Evolutionary conservation across 2,797 vertebrate genomes (phyloP).

Genomic region (Remorina albescens): DNA sequence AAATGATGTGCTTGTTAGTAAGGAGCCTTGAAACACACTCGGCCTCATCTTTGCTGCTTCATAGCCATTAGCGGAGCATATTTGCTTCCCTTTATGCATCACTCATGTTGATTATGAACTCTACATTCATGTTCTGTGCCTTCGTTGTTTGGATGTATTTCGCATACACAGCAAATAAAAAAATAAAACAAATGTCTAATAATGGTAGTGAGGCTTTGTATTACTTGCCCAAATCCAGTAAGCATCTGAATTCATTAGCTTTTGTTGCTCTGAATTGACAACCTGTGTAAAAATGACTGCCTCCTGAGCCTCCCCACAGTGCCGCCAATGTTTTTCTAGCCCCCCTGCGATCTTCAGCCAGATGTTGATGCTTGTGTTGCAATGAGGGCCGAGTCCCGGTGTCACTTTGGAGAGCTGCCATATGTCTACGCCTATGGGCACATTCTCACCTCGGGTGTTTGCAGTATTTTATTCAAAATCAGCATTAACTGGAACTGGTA

Average conservation of each 20-base stretch:
- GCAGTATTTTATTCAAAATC: not conserved
- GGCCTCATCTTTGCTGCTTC: slow-evolving; percentile 44
- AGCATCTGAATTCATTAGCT: slow-evolving; percentile 31
- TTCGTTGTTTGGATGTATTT: slow-evolving; percentile 22
- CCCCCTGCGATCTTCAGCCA: slow-evolving; percentile 21
- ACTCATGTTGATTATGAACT: slow-evolving; percentile 27
- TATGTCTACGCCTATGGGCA: slow-evolving; percentile 34
- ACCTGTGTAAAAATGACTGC: slow-evolving; percentile 37
- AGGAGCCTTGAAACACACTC: slow-evolving; percentile 65
- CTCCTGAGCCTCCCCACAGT: slow-evolving; percentile 33
- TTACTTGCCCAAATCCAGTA: not conserved
- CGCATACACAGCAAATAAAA: slow-evolving; percentile 1
- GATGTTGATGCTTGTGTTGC: slow-evolving; percentile 36
- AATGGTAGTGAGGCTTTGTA: slow-evolving; percentile 15
- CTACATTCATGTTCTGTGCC: slow-evolving; percentile 1
- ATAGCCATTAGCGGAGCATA: slow-evolving; percentile 47
- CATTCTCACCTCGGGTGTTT: slow-evolving; percentile 7
- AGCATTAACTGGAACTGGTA: not conserved
- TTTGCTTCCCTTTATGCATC: slow-evolving; percentile 35
- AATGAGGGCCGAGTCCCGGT: slow-evolving; percentile 14
- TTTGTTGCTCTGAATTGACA: slow-evolving; percentile 23
- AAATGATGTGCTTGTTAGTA: slow-evolving; percentile 84
- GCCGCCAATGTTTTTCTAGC: slow-evolving; percentile 22
- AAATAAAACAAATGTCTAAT: slow-evolving; percentile 12
- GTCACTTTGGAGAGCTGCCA: slow-evolving; percentile 24